Base-by-base conservation (phyloP, 2,113 vertebrate species). In the Forbesichthys agassizii region DNA sequence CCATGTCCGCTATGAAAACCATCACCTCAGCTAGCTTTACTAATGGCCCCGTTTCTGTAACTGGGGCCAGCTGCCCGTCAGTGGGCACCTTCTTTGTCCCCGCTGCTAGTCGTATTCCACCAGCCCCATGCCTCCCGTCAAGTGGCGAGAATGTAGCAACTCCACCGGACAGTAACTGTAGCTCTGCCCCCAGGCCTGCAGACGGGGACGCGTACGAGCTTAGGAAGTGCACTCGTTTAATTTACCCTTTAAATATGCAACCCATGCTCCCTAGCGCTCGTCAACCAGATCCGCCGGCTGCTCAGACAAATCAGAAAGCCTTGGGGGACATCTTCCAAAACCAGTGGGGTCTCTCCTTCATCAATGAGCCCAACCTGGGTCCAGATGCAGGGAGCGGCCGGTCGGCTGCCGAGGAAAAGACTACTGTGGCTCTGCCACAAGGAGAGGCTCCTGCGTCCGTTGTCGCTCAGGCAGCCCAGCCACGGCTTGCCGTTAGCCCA, bases 321-420 rank as follows among this genome's bases (percentile, higher is more conserved):
- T 91, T 99, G 92, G 96, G 96, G 74, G 97, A 98, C 84, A 99
- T 99, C 88, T 99, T 99, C 93, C 96, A 98, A 92, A 99, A 98
- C 92, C 96, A 98, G 86, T 99, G 98, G 98, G 98, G 98, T 74
- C 96, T 99, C 88, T 99, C 97, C 66, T 99, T 99, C 92, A 99
- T 99, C 85, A 99, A 98, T 1, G 98, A 98, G 80, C 96, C 96
- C 84, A 98, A 93, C 65, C 91, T 95, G 64, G 95, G 94, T 47
- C 93, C 95, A 0, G 97, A 98, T 57, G 91, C 93, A 62, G 90
- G 88, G 59, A 86, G 55, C 55, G 91, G 91, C 73, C 91, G 90
- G 70, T 83, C 87, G 74, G 80, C 86, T 0, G 80, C 83, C 3
- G 94, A 93, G 91, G 92, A 91, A 86, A 92, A 92, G 86, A 79